Evolutionary conservation across 2,113 vertebrate genomes (phyloP), one percentile per base, ranked within the genome.

Genomic region (Pundamilia nyererei): DNA sequence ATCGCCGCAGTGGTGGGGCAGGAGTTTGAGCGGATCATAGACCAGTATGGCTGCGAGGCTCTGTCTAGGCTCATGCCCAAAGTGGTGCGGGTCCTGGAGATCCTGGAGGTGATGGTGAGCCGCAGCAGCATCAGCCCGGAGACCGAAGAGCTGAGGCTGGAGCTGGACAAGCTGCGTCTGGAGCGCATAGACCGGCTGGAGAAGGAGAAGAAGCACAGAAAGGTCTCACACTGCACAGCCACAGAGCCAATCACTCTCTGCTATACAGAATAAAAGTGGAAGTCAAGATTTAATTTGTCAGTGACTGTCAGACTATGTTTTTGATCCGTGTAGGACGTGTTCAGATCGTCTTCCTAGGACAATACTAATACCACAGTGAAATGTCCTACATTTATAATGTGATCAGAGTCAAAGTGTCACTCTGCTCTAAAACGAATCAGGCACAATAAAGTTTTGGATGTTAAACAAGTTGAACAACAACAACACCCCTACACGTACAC

Each of bases 21-120:
- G 92, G 98, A 99, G 97, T 99, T 99, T 89, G 98, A 99, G 97
- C 96, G 98, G 80, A 97, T 99, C 88, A 98, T 99, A 56, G 98
- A 99, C 60, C 97, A 97, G 95, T 97, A 98, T 92, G 98, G 98
- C 93, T 98, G 98, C 95, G 98, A 99, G 96, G 97, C 97, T 89
- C 97, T 99, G 92, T 97, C 97, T 82, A 92, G 98, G 47, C 98
- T 99, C 12, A 98, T 99, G 98, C 98, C 98, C 94, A 98, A 98
- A 93, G 98, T 99, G 93, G 98, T 99, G 86, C 97, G 98, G 56
- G 98, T 99, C 8, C 94, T 99, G 95, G 98, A 99, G 97, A 98
- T 99, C 92, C 96, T 99, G 92, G 98, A 99, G 96, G 98, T 98
- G 89, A 95, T 99, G 95, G 98, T 99, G 91, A 98, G 98, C 95